Evolutionary conservation across 1,140 invertebrate genomes (phyloP).

Genomic region (Nasonia vitripennis): DNA sequence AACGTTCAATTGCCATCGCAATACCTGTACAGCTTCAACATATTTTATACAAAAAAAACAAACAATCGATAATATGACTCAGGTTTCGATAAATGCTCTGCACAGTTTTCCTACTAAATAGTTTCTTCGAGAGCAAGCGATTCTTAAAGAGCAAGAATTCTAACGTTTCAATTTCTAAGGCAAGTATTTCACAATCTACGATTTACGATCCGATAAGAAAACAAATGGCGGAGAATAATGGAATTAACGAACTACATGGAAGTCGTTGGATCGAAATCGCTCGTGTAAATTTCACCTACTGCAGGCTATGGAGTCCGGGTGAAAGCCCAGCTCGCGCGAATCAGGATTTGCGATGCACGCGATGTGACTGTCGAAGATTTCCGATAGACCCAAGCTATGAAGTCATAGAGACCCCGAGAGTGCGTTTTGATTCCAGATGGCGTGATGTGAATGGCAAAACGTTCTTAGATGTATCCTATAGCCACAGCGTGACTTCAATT

Average conservation of each 20-base stretch:
- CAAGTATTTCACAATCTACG: neutral
- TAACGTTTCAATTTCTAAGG: neutral
- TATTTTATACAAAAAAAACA: neutral
- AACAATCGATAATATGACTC: neutral
- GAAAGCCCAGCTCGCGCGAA: neutral
- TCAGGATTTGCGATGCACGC: conserved; percentile 5
- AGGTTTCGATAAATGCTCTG: too few relatives aligned
- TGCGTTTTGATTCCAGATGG: neutral
- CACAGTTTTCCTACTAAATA: too few relatives aligned
- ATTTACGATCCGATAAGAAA: conserved; percentile 27
- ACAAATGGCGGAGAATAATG: neutral
- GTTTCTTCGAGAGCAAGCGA: too few relatives aligned
- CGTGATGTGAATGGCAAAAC: conserved; percentile 27
- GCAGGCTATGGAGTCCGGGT: neutral
- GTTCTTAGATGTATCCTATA: neutral
- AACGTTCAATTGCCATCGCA: neutral
- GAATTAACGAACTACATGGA: conserved; percentile 33
- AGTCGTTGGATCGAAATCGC: conserved; percentile 5
- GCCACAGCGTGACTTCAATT: neutral
- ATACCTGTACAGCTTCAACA: neutral
- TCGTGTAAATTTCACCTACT: neutral
- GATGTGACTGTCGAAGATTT: conserved; percentile 18
- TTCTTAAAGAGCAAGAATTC: neutral
- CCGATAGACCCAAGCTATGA: neutral
- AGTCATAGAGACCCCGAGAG: conserved; percentile 5